phyloP scores from a whole-genome alignment of 1,140 invertebrate genomes.

The Drosophila melanogaster region Release_6_plus_ISO1_MT NC_004354.4:12477501-12478000 shows the following conservation, averaged over 20 bases:
- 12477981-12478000: constrained; percentile 32
- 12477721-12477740: neutral
- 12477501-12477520: constrained; percentile 8
- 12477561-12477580: constrained; percentile 43
- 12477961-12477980: constrained; percentile 10
- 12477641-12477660: constrained; percentile 37
- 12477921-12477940: constrained; percentile 27
- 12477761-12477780: constrained; percentile 27
- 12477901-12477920: constrained; percentile 29
- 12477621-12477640: constrained; percentile 34
- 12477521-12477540: constrained; percentile 23
- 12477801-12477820: constrained; percentile 32
- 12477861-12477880: neutral
- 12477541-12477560: constrained; percentile 37
- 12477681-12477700: constrained; percentile 7
- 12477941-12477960: constrained; percentile 20
- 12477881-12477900: constrained; percentile 7
- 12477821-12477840: constrained; percentile 29
- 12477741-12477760: constrained; percentile 12
- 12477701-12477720: neutral
- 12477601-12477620: constrained; percentile 22
- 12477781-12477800: constrained; percentile 6
- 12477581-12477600: constrained; percentile 8
- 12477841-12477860: constrained; percentile 3
- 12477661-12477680: neutral